Evolutionary conservation across 2,888 invertebrate genomes (phyloP).

Genomic region (Pollenia labialis): DNA sequence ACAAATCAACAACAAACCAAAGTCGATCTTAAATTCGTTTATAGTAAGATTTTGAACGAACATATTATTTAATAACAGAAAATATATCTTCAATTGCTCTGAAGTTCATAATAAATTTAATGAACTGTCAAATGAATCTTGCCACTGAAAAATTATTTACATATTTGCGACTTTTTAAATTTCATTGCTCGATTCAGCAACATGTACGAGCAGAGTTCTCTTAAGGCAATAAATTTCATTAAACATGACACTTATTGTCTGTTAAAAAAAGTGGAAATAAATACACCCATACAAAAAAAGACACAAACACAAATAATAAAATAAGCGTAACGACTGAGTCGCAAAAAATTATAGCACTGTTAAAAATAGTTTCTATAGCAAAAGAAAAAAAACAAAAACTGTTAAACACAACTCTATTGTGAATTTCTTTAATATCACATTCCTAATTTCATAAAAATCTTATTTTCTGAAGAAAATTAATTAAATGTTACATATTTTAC

Average conservation of each 20-base stretch:
- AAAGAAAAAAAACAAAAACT: too few relatives aligned
- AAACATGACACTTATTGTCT: constrained; percentile 24
- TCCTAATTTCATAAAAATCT: neutral
- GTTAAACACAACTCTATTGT: too few relatives aligned
- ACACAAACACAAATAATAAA: neutral
- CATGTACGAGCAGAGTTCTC: neutral
- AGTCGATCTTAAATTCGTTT: too few relatives aligned
- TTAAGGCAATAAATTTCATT: constrained; percentile 15
- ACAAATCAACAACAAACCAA: too few relatives aligned
- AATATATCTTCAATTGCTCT: neutral
- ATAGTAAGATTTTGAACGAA: too few relatives aligned
- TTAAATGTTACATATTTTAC: too few relatives aligned
- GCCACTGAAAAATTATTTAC: neutral
- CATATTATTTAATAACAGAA: too few relatives aligned
- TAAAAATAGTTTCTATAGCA: too few relatives aligned
- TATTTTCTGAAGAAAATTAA: too few relatives aligned
- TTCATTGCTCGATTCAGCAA: neutral
- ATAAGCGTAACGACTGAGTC: neutral
- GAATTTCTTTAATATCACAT: too few relatives aligned
- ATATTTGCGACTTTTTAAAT: neutral
- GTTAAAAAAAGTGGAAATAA: neutral
- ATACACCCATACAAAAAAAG: neutral
- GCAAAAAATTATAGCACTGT: too few relatives aligned
- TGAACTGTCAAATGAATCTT: neutral
- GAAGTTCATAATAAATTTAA: neutral